These are phyloP conservation scores for Lasioglossum marginatum DNA, from an alignment of 2,888 invertebrate species.

Conservation along the genomic window DNA sequence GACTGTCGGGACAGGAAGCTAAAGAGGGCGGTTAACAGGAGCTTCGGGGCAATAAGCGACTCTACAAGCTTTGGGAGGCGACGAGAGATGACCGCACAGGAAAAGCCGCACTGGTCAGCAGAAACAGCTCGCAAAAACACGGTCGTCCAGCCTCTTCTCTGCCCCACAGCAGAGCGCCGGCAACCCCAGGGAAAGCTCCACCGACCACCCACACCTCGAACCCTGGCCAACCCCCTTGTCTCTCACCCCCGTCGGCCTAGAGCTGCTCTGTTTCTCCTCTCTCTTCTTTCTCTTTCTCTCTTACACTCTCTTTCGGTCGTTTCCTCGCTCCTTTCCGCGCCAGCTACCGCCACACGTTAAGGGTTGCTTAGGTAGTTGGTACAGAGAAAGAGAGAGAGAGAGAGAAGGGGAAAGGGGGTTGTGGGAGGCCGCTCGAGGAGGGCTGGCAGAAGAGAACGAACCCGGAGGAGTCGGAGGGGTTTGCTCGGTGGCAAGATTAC, in stretches of 20 bases:
- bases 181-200: slow-evolving; percentile 64
- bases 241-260: slow-evolving; percentile 44
- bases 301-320: slow-evolving; percentile 53
- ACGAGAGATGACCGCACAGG: slow-evolving; percentile 80
- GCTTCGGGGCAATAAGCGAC: slow-evolving; percentile 81
- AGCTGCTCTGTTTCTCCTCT: background rate
- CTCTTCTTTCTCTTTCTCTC: slow-evolving; percentile 13
- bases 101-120: slow-evolving; percentile 82
- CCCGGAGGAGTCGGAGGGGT: slow-evolving; percentile 50
- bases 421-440: background rate
- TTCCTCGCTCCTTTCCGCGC: slow-evolving; percentile 69
- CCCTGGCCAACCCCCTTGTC: slow-evolving; percentile 23
- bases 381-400: slow-evolving; percentile 31
- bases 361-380: slow-evolving; percentile 66
- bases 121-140: slow-evolving; percentile 80
- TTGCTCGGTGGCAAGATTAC: slow-evolving; percentile 77
- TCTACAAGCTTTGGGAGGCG: slow-evolving; percentile 82
- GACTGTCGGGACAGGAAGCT: slow-evolving; percentile 69
- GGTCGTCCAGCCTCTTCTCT: slow-evolving; percentile 68
- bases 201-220: slow-evolving; percentile 58
- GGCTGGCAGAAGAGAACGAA: slow-evolving; percentile 18
- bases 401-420: background rate
- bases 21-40: slow-evolving; percentile 80
- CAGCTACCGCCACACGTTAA: slow-evolving; percentile 67
- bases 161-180: slow-evolving; percentile 54